These are phyloP conservation scores for Pegoplata infirma DNA, from an alignment of 2,888 invertebrate species.

Conservation along the genomic window DNA sequence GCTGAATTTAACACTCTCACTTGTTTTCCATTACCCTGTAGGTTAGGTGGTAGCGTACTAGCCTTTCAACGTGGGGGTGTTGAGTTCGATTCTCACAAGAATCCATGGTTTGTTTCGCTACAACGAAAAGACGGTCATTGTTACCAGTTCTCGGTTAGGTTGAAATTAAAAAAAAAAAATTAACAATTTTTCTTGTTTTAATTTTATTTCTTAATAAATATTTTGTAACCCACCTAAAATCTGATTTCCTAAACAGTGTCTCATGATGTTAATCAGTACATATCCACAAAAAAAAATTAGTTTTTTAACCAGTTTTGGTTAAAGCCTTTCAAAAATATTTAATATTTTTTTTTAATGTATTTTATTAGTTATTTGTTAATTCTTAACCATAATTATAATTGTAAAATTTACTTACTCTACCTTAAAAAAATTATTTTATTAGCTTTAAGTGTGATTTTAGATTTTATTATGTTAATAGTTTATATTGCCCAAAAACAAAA, in stretches of 20 bases:
- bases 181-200: no score
- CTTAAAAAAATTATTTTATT: conserved; percentile 17
- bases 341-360: conserved; percentile 6
- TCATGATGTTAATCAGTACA: conserved; percentile 31
- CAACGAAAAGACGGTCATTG: no score
- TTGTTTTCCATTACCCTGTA: no score
- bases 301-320: conserved; percentile 6
- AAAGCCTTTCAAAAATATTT: conserved; percentile 24
- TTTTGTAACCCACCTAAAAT: conserved; percentile 13
- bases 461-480: conserved; percentile 21
- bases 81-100: no score
- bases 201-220: conserved; percentile 2
- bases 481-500: neutral
- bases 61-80: no score
- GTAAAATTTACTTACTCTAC: conserved; percentile 13
- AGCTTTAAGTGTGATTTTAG: conserved; percentile 30
- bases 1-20: no score
- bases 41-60: no score
- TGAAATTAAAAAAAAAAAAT: no score
- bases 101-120: no score
- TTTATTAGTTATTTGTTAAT: conserved; percentile 33
- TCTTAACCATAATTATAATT: conserved; percentile 30
- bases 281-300: neutral
- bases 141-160: no score
- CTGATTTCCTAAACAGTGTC: conserved; percentile 16